Evolutionary conservation across 2,888 invertebrate genomes (phyloP).

Genomic region (Magallana nippona): DNA sequence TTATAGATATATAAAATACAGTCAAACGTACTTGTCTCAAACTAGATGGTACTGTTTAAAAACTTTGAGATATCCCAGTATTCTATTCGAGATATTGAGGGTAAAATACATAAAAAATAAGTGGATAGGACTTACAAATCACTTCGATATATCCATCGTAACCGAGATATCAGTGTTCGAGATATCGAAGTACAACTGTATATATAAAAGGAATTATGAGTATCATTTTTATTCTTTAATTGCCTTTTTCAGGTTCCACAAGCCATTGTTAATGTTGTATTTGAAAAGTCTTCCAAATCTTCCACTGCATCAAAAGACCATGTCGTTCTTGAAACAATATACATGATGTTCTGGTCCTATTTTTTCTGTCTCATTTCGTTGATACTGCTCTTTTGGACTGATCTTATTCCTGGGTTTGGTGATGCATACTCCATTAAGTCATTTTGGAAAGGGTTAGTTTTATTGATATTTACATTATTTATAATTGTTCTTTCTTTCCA

Average conservation of each 20-base stretch:
- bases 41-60: too few relatives aligned
- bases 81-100: too few relatives aligned
- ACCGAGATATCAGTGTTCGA: too few relatives aligned
- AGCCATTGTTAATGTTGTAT: constrained; percentile 59
- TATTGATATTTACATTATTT: neutral
- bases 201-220: too few relatives aligned
- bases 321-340: constrained; percentile 57
- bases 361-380: constrained; percentile 56
- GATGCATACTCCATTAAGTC: constrained; percentile 56
- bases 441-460: constrained; percentile 57
- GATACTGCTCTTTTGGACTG: constrained; percentile 65
- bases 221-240: neutral
- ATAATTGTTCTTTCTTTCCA: neutral
- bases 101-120: too few relatives aligned
- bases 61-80: too few relatives aligned
- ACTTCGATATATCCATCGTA: too few relatives aligned
- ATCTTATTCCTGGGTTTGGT: constrained; percentile 70
- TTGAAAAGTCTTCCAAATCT: constrained; percentile 63
- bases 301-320: neutral
- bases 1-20: neutral
- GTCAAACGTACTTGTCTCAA: too few relatives aligned
- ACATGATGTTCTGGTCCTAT: constrained; percentile 67
- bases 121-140: too few relatives aligned
- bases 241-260: constrained; percentile 63
- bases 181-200: too few relatives aligned